Evolutionary conservation across 2,888 invertebrate species (phyloP).

Genomic region (Caenorhabditis sulstoni): DNA sequence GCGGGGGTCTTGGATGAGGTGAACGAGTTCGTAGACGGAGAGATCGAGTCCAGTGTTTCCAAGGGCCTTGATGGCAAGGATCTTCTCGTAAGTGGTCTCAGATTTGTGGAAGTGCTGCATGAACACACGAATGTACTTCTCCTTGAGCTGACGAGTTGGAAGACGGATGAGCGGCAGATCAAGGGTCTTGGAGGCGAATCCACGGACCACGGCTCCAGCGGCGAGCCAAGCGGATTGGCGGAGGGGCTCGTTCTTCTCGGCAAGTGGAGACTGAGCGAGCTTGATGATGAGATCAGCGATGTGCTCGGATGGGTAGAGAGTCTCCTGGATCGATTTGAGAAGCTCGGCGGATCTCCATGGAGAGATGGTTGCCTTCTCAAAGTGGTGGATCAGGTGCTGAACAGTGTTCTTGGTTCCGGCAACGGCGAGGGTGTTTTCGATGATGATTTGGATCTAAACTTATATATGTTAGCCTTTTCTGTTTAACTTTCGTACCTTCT

Average conservation of each 20-base stretch:
- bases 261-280: constrained; percentile 56
- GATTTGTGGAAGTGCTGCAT: constrained; percentile 59
- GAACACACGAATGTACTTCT: constrained; percentile 64
- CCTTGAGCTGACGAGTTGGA: constrained; percentile 64
- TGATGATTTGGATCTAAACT: constrained; percentile 61
- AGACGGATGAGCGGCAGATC: constrained; percentile 58
- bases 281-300: constrained; percentile 71
- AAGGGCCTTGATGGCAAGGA: constrained; percentile 75
- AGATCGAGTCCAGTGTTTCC: constrained; percentile 77
- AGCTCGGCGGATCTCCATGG: constrained; percentile 59
- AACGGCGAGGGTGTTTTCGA: constrained; percentile 66
- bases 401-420: constrained; percentile 72
- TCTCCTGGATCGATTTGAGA: constrained; percentile 65
- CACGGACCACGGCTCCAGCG: constrained; percentile 66
- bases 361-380: constrained; percentile 57
- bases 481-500: constrained; percentile 34
- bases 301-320: constrained; percentile 63
- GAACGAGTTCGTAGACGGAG: constrained; percentile 70
- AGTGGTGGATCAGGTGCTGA: constrained; percentile 64
- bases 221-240: constrained; percentile 70
- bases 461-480: not conserved
- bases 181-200: constrained; percentile 55
- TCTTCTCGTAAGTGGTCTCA: constrained; percentile 69
- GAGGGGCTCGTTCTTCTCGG: constrained; percentile 50
- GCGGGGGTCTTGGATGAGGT: constrained; percentile 70